Base-by-base conservation (phyloP, 2,797 vertebrate genomes). In the Serranus cabrilla region DNA sequence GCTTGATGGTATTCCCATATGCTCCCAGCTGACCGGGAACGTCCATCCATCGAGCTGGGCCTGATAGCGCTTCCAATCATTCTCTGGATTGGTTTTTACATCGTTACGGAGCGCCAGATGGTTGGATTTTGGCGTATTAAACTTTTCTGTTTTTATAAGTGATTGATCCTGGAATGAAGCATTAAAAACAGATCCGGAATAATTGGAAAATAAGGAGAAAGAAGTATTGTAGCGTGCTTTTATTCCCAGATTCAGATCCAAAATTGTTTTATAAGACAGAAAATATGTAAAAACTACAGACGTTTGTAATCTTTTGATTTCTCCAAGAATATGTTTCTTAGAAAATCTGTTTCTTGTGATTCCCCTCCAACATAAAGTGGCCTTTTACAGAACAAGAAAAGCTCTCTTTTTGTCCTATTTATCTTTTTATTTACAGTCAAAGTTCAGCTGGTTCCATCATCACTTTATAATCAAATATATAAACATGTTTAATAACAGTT, bases 1-100 rank as follows among this genome's bases (percentile, higher is more conserved):
- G 77, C 89, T 82, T 95, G 93, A 95, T 94, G 94, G 92, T 92
- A 93, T 95, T 95, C 90, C 95, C 95, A 96, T 93, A 93, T 96
- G 95, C 90, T 94, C 85, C 75, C 91, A 88, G 86, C 66, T 91
- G 92, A 94, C 81, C 91, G 65, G 91, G 83, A 90, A 89, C 2
- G 63, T 58, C 23, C 67, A 43, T 49, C 54, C 51, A 76, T 70
- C n/a, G 7, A 59, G 37, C 54, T 51, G 11, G 14, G 59, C 37
- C 51, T 0, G n/a, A 20, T 16, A 43, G 6, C 27, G 62, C 45
- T 55, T 57, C 20, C 51, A 49, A 71, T 83, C 61, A 71, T 54
- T 78, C 65, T 68, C 51, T 14, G 46, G 31, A 50, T 71, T 62
- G 13, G 5, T 67, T 78, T 79, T 40, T 62, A 71, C 45, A 46